Base-by-base conservation (phyloP, 2,888 invertebrate genomes). In the Tinea pellionella region DNA sequence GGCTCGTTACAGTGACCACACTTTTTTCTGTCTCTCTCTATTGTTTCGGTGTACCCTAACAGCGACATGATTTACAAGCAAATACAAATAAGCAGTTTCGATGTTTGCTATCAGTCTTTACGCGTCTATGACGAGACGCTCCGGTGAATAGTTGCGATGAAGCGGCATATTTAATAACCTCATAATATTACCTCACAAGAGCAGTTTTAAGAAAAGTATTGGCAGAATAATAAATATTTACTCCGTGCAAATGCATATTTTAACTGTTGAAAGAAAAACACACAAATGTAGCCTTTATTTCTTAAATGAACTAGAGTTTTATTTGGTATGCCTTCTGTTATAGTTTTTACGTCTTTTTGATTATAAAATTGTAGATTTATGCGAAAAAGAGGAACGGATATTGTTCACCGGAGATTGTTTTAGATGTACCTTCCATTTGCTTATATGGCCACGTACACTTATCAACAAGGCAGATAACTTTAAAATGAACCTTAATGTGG, bases 361-460 rank as follows among this genome's bases (percentile, higher is more conserved):
- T 15, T 11, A n/a, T 18, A 13, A 18, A 18, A 16, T 47, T 2
- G n/a, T 15, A 47, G 18, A 47, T 47, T 47, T 47, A 55, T 55
- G 29, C 29, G 19, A 55, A 55, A 55, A 55, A 65, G 65, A 65
- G 63, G 30, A 62, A 74, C 76, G 78, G 78, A 78, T 76, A 78
- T 77, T 77, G 70, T 73, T 55, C 67, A 61, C 65, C 73, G 78
- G 78, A 78, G 76, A 78, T 78, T 77, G 74, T 77, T 78, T 77
- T 74, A 75, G 74, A 71, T 73, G 73, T n/a, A 18, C 47, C 47
- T 47, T 16, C 16, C 47, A 47, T 15, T 13, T 47, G n/a, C 37
- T 37, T 37, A 37, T 37, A 37, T 37, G 9, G 37, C 9, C 9
- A 37, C n/a, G 2, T 24, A n/a, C n/a, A n/a, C n/a, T n/a, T n/a